Evolutionary conservation across 2,113 vertebrate genomes (phyloP).

Genomic region (Dicerorhinus sumatrensis): DNA sequence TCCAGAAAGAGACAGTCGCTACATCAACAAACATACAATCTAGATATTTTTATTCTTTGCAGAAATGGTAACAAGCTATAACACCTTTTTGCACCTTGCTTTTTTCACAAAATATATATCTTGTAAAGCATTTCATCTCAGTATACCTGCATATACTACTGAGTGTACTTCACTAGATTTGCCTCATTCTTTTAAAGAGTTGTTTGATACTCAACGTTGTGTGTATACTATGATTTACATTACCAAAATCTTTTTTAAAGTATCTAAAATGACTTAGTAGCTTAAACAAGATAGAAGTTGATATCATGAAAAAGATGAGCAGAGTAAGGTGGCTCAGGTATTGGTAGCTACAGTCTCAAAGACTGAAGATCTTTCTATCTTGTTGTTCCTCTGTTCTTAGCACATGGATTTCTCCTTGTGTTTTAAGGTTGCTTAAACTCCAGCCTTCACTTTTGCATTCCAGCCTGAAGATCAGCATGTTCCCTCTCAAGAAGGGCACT

Average conservation of each 20-base stretch:
- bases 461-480: background rate
- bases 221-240: background rate
- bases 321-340: background rate
- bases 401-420: background rate
- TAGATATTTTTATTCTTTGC: slow-evolving; percentile 28
- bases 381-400: background rate
- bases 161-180: background rate
- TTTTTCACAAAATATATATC: background rate
- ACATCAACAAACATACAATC: background rate
- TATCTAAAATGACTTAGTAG: background rate
- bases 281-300: background rate
- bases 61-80: background rate
- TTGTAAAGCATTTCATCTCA: background rate
- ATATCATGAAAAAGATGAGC: background rate
- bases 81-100: background rate
- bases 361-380: background rate
- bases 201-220: background rate
- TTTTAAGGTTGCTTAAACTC: background rate
- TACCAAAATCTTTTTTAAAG: background rate
- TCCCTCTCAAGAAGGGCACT: background rate
- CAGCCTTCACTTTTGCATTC: background rate
- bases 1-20: background rate
- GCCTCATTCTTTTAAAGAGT: background rate
- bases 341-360: background rate
- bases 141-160: background rate